A percentile compares a stretch with the other conserved stretches of the same genome.
Conservation (phyloP, 2,888 invertebrate species). For the Cephus rjabovi region DNA sequence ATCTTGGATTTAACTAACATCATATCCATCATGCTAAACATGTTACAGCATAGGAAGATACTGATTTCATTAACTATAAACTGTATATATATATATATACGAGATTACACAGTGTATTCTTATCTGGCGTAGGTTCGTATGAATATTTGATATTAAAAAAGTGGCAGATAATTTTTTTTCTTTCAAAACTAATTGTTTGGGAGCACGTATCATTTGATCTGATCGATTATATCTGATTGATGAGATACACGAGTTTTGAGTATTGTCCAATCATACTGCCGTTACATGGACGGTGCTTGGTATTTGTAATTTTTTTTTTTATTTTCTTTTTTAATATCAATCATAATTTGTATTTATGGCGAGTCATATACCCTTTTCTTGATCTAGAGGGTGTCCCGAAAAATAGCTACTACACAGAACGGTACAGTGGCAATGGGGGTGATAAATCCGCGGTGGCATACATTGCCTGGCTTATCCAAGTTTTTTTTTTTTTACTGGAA, state of each 20-base stretch:
- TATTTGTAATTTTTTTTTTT: background rate
- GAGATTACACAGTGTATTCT: background rate
- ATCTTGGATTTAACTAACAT: background rate
- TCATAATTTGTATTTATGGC: background rate
- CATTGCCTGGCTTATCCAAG: conserved; percentile 8
- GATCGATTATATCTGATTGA: background rate
- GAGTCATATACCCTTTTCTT: background rate
- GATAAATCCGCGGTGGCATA: conserved; percentile 8
- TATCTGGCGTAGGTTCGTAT: background rate
- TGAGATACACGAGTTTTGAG: background rate
- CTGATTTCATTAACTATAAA: background rate
- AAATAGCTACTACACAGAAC: background rate
- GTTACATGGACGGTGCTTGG: background rate
- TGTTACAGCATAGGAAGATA: background rate
- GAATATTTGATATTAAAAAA: background rate
- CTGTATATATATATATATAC: background rate
- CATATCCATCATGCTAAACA: background rate
- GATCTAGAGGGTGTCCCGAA: background rate
- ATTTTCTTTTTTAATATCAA: background rate
- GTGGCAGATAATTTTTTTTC: background rate
- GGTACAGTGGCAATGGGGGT: background rate
- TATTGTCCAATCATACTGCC: background rate
- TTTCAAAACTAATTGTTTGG: background rate
- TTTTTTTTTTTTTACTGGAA: background rate
- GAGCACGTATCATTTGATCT: background rate